phyloP scores from a whole-genome alignment of 2,113 vertebrate species.

The Suricata suricatta region DNA sequence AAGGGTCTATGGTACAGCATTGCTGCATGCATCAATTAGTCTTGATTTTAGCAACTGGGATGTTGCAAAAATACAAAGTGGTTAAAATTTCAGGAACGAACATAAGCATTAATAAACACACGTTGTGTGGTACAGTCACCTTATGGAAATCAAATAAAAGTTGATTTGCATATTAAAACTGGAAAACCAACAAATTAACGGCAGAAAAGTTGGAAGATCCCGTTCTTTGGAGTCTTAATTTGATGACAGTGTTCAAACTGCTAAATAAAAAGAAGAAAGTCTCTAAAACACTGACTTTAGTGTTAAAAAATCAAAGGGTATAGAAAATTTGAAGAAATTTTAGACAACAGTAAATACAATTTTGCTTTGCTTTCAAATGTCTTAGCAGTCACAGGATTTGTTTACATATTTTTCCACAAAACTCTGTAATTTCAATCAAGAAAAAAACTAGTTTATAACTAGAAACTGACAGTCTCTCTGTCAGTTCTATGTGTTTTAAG shows the following conservation, averaged over 20 bases:
- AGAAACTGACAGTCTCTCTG: not conserved
- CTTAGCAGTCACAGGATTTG: not conserved
- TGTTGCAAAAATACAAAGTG: not conserved
- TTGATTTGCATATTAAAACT: not conserved
- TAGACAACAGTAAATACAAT: not conserved
- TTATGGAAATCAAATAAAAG: constrained; percentile 1
- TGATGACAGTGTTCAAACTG: not conserved
- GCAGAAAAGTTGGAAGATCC: not conserved
- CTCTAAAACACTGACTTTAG: constrained; percentile 7
- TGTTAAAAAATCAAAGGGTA: not conserved
- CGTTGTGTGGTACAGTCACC: not conserved
- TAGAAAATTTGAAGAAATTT: not conserved
- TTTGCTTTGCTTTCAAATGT: not conserved
- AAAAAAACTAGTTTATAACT: not conserved
- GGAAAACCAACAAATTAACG: not conserved
- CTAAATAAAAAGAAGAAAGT: not conserved
- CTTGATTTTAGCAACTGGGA: not conserved
- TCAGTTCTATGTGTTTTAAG: not conserved
- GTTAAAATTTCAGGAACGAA: not conserved
- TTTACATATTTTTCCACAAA: not conserved
- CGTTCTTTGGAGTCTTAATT: not conserved
- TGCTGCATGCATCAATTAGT: not conserved
- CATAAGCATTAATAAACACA: not conserved
- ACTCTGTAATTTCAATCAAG: constrained; percentile 12
- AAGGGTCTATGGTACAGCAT: not conserved